Evolutionary conservation across 2,888 invertebrate species (phyloP), one percentile per base, ranked within the genome.

Genomic region (Xiphydria camelus): DNA sequence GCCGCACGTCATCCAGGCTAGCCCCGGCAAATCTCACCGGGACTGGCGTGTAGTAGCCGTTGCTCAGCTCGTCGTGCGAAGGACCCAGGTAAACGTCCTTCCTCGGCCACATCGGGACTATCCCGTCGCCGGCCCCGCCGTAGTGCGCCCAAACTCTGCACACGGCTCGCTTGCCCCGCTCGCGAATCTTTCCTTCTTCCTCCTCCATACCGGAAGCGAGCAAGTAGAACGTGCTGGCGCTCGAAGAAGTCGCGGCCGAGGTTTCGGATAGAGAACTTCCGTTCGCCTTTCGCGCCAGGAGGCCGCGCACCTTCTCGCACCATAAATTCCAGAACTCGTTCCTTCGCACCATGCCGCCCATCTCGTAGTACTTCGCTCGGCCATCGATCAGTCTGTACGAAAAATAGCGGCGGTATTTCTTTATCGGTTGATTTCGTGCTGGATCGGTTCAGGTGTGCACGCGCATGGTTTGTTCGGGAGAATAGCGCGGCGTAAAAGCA

Each of bases 301-400:
- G 77, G 49, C 67, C 71, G 18, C 21, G 49, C 18, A 83, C 74
- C 47, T 80, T 76, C 41, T 78, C 78, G 53, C 82, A 80, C 85
- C 85, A 85, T 21, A 82, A 64, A 46, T 78, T 77, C 85, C 85
- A 85, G 59, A 78, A 80, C 73, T 81, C 77, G 64, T 79, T 78
- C 57, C 79, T 79, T 47, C 81, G 80, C 4, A 80, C 73, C 53
- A 80, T 79, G 2, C 83, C 83, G 1, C 83, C 84, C 47, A 89
- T 77, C 70, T 89, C 88, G 68, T 85, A 88, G 73, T 85, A 86
- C 58, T 80, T 76, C 0, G 79, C 76, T 47, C 75, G 62, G 17
- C 69, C 70, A 29, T 70, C 64, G 41, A 67, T 48, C 15, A 73
- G 59, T 51, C 71, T 71, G 32, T 14, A 29, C n/a, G n/a, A n/a